Evolutionary conservation across 2,113 vertebrate genomes (phyloP), one percentile per base, ranked within the genome.

Genomic region (Epinephelus moara): DNA sequence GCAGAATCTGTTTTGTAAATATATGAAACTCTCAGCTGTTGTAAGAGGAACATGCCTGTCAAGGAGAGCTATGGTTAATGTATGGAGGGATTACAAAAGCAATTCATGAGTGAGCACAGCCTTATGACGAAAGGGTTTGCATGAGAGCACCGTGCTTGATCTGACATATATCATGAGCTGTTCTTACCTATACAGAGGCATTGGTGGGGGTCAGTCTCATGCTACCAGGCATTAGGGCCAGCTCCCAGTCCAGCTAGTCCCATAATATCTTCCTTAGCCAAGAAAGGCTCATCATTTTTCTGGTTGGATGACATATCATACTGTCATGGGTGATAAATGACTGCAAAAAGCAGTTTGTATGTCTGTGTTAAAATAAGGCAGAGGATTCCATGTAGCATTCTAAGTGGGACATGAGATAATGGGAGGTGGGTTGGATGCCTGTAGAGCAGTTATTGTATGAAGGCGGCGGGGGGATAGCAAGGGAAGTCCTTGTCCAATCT

Each of bases 311-410:
- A 81, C 82, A 84, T 70, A 87, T 86, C 84, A 86, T 86, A 81
- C 59, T 75, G 84, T 75, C 76, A 63, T 11, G 75, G 88, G 90
- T 88, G 88, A 88, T 88, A 81, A 70, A 89, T 81, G 81, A 86
- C 87, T 50, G 81, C 61, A 71, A 70, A 81, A 80, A 71, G 75
- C 71, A 40, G 85, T 12, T 70, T 76, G 81, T 62, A 72, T 12
- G 19, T 55, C 27, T 70, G 76, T 78, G 57, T 89, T 92, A 89
- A 85, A 93, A 92, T 85, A 81, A 88, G 87, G 80, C 77, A 27
- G 57, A 80, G 81, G 85, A 37, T 86, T 75, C 79, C 52, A 79
- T 88, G 89, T 79, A 77, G 84, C 56, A 66, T 85, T 90, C 83
- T 72, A 72, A 85, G 89, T 84, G 89, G 88, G 80, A 61, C 14